Evolutionary conservation across 2,888 invertebrate species (phyloP).

Genomic region (Punctoribates punctum): DNA sequence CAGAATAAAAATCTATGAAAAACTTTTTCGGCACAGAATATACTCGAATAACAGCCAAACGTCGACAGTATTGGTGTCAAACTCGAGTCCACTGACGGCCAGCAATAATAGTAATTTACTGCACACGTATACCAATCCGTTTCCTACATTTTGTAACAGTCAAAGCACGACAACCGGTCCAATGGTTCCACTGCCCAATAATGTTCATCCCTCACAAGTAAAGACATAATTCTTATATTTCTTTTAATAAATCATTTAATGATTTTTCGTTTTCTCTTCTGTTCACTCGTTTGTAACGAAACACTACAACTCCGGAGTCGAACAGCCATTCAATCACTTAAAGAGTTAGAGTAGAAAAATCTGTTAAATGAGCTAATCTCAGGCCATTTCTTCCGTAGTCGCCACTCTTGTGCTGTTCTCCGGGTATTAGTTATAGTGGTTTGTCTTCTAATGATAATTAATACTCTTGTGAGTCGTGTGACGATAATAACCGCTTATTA

Average conservation of each 20-base stretch:
- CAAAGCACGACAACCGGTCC: constrained; percentile 47
- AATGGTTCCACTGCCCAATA: constrained; percentile 48
- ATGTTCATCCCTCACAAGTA: constrained; percentile 47
- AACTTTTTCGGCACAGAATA: too few species aligned
- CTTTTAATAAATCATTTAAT: neutral
- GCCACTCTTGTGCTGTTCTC: too few species aligned
- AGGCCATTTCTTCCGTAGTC: too few species aligned
- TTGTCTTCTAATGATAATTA: too few species aligned
- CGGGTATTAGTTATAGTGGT: too few species aligned
- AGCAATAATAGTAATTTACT: constrained; percentile 26
- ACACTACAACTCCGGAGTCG: too few species aligned
- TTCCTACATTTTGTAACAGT: constrained; percentile 47
- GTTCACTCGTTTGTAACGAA: too few species aligned
- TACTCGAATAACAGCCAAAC: neutral
- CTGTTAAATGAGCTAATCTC: too few species aligned
- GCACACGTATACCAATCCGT: constrained; percentile 48
- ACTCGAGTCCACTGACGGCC: constrained; percentile 41
- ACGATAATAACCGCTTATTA: neutral
- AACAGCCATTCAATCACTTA: neutral
- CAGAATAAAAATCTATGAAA: too few species aligned
- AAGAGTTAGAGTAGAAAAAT: neutral
- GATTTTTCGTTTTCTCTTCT: too few species aligned
- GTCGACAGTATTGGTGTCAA: neutral
- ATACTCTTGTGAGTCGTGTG: neutral
- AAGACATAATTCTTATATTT: neutral